Base-by-base conservation (phyloP, 2,888 invertebrate genomes). In the Tridacna crocea region DNA sequence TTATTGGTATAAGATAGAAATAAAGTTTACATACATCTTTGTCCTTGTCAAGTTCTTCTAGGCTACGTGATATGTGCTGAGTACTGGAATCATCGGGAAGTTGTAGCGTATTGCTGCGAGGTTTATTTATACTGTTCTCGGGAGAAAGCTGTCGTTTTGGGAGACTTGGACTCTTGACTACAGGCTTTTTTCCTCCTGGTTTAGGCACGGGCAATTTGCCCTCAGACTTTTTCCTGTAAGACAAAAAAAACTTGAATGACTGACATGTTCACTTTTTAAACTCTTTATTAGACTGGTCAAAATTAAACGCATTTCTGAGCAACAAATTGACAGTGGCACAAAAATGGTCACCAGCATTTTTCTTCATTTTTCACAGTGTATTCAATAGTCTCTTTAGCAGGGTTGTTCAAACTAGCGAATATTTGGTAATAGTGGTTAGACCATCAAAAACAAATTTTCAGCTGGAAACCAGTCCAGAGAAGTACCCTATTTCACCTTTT, bases 201-300 rank as follows among this genome's bases (percentile, higher is more conserved):
- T 91, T 90, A 36, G 89, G 63, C 27, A 82, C 70, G 36, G 88
- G 88, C 22, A 90, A 84, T 72, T 85, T 84, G 55, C 82, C 81
- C 74, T 91, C 91, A 58, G 91, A 90, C 83, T 90, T 91, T 85
- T 89, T 91, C 91, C 91, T 91, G 84, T 26, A 86, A 86, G n/a
- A n/a, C n/a, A 70, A 3, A 66, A 10, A 66, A 3, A 36, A 4
- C 2, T 8, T 36, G 36, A 4, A 36, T 36, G 36, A 36, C 8
- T 10, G n/a, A 10, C 10, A 10, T 2, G 58, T 58, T 58, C n/a
- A n/a, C 58, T 58, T 19, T n/a, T 58, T 36, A 36, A n/a, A 4
- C 36, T 36, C 36, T 36, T 36, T 36, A 36, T 36, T 36, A 36
- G 36, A 36, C 36, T 36, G 36, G 36, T 36, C 36, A 36, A 36